These are phyloP conservation scores for Pristionchus japonicus DNA, from an alignment of 2,888 invertebrate species.

Conservation along the genomic window DNA sequence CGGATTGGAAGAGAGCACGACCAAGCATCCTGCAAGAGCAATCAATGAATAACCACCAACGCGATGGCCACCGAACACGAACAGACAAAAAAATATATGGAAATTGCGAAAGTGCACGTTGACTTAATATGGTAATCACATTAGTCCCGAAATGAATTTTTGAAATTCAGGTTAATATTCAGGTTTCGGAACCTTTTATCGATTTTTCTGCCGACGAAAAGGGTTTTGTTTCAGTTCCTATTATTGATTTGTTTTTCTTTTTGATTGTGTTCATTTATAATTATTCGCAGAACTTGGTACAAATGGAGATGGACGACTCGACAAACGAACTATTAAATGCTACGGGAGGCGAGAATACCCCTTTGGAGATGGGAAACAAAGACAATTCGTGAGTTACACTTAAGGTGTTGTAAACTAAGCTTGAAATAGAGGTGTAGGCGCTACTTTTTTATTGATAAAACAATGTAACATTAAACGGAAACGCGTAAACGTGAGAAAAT, in stretches of 20 bases:
- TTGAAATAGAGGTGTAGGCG: background rate
- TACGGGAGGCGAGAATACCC: background rate
- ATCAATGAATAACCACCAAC: background rate
- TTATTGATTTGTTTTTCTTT: background rate
- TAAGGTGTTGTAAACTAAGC: background rate
- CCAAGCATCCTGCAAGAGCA: slow-evolving; percentile 36
- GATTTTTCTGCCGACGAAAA: too few relatives aligned
- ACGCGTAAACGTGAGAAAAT: background rate
- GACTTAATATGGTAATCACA: background rate
- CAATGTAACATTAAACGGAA: background rate
- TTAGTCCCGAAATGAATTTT: background rate
- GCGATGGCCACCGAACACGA: background rate
- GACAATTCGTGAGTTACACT: background rate
- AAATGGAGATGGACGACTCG: background rate
- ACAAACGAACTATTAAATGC: background rate
- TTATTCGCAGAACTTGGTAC: background rate
- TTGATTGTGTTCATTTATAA: background rate
- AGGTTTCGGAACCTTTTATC: background rate
- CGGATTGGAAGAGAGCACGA: slow-evolving; percentile 26
- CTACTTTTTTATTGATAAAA: background rate
- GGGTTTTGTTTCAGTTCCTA: background rate
- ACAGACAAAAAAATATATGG: background rate
- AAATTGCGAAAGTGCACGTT: background rate
- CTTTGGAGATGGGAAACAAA: background rate
- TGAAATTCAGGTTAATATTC: too few relatives aligned